These are phyloP conservation scores for Kryptopterus vitreolus DNA, from an alignment of 2,797 vertebrate genomes.

Conservation along the genomic window DNA sequence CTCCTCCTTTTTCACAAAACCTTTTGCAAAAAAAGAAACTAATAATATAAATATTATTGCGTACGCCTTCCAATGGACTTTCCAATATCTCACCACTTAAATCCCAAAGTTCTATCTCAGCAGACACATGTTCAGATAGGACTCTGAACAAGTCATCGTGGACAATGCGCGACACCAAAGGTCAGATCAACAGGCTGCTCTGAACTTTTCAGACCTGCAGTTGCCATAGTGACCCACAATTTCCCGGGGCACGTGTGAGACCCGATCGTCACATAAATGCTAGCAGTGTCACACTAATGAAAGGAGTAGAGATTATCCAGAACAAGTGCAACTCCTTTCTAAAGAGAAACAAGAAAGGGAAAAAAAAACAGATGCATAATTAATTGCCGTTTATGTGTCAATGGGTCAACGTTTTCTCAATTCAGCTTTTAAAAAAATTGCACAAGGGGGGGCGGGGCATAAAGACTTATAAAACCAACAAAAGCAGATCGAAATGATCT, in stretches of 20 bases:
- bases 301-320: conserved; percentile 10
- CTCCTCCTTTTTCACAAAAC: not conserved
- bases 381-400: no score
- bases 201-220: conserved; percentile 36
- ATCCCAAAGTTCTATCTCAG: not conserved
- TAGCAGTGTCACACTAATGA: conserved; percentile 31
- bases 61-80: not conserved
- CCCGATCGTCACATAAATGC: conserved; percentile 30
- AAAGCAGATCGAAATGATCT: not conserved
- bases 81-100: not conserved
- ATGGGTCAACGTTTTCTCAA: not conserved
- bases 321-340: not conserved
- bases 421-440: conserved; percentile 7
- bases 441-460: no score
- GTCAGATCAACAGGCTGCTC: conserved; percentile 16
- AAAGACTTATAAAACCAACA: not conserved
- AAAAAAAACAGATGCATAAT: not conserved
- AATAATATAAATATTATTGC: not conserved
- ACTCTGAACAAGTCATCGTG: not conserved
- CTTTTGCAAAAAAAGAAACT: not conserved
- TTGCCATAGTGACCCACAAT: conserved; percentile 32
- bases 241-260: conserved; percentile 31
- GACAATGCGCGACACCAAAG: conserved; percentile 21
- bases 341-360: not conserved
- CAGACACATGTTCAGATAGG: not conserved